Evolutionary conservation across 2,888 invertebrate genomes (phyloP).

Genomic region (Nephrocerus scutellatus): DNA sequence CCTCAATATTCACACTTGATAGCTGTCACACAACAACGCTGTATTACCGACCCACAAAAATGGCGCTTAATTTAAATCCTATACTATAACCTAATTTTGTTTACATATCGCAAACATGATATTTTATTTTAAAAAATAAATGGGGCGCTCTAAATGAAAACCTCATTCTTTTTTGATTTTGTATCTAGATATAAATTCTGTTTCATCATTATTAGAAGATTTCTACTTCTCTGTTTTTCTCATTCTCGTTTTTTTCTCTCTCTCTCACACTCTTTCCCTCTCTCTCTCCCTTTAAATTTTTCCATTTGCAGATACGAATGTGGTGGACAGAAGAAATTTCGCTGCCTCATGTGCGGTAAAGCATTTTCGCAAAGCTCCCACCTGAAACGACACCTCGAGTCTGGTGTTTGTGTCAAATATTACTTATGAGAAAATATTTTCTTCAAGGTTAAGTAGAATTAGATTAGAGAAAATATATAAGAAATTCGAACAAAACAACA

Average conservation of each 20-base stretch:
- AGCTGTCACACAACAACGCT: too few relatives aligned
- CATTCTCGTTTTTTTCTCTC: neutral
- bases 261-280: constrained; percentile 1
- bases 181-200: neutral
- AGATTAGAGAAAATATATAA: too few relatives aligned
- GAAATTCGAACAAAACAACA: constrained; percentile 27
- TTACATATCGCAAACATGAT: too few relatives aligned
- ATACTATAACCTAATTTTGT: too few relatives aligned
- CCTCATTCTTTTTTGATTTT: neutral
- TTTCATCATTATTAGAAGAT: neutral
- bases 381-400: constrained; percentile 53
- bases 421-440: constrained; percentile 50
- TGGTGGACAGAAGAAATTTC: constrained; percentile 60
- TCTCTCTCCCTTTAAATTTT: constrained; percentile 8
- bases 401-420: constrained; percentile 49
- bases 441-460: constrained; percentile 47
- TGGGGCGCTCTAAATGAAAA: too few relatives aligned
- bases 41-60: too few relatives aligned
- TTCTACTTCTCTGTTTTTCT: neutral
- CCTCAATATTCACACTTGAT: too few relatives aligned
- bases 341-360: constrained; percentile 58
- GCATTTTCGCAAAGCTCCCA: constrained; percentile 65
- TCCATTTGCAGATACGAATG: constrained; percentile 58
- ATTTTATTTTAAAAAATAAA: too few relatives aligned
- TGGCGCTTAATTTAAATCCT: too few relatives aligned